Evolutionary conservation across 2,797 vertebrate genomes (phyloP).

Genomic region (Erethizon dorsatum): DNA sequence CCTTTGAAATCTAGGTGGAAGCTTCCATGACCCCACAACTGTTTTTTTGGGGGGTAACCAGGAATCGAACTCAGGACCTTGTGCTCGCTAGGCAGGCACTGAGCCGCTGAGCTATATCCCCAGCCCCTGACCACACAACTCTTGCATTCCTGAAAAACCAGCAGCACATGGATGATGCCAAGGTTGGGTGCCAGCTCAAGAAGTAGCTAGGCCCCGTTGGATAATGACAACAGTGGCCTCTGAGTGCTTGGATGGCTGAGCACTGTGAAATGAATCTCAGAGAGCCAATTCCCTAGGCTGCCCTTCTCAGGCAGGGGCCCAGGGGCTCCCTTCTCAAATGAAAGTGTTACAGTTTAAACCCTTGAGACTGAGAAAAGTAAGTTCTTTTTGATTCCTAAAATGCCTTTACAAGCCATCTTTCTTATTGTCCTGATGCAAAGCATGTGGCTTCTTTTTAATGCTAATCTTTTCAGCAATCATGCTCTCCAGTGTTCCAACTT

Average conservation of each 20-base stretch:
- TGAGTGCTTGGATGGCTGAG: neutral
- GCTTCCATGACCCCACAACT: neutral
- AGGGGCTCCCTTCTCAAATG: neutral
- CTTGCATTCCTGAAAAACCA: neutral
- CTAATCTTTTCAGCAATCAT: neutral
- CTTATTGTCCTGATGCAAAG: neutral
- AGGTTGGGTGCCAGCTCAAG: neutral
- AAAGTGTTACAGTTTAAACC: neutral
- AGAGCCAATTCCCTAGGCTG: neutral
- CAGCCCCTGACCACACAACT: neutral
- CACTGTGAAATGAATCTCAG: neutral
- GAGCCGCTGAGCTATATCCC: too few relatives aligned
- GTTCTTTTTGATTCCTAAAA: neutral
- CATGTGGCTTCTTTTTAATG: neutral
- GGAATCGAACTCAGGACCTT: too few relatives aligned
- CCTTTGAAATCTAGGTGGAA: neutral
- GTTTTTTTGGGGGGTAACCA: too few relatives aligned
- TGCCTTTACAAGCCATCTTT: neutral
- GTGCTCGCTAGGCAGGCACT: too few relatives aligned
- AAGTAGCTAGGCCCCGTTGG: neutral
- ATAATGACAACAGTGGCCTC: neutral
- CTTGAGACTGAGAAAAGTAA: neutral
- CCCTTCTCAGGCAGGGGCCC: neutral
- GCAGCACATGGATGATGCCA: neutral
- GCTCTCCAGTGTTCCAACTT: neutral